These are phyloP conservation scores for Ceyx melanurus DNA, from an alignment of 2,113 vertebrate species.

Conservation along the genomic window DNA sequence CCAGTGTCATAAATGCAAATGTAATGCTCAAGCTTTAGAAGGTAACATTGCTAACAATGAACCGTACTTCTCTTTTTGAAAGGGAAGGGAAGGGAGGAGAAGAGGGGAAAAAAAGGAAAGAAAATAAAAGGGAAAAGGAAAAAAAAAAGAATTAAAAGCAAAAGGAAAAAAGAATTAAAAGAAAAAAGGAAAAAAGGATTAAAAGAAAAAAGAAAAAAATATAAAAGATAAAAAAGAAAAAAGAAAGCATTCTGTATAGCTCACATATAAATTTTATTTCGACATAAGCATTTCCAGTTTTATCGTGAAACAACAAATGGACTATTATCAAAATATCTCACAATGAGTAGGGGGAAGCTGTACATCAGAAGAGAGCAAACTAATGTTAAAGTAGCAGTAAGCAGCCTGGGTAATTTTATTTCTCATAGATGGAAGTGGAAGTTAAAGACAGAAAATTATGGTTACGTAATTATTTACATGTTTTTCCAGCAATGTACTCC, in stretches of 20 bases:
- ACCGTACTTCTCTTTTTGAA: background rate
- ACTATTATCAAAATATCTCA: background rate
- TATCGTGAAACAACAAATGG: background rate
- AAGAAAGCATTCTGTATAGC: background rate
- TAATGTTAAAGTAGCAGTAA: background rate
- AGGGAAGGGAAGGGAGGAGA: no score
- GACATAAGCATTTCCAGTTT: background rate
- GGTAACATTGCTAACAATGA: constrained; percentile 14
- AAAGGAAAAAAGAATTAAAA: no score
- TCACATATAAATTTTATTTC: background rate
- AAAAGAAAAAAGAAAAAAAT: no score
- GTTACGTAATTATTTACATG: background rate
- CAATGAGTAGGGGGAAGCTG: background rate
- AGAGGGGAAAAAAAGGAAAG: no score
- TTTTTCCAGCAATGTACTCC: background rate
- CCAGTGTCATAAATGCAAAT: background rate
- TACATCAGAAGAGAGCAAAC: background rate
- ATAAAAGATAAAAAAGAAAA: no score
- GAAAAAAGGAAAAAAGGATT: no score
- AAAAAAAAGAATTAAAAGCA: no score
- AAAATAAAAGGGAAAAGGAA: no score
- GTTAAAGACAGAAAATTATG: background rate
- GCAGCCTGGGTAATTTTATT: background rate
- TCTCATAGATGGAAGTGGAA: background rate
- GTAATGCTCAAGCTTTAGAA: background rate